These are phyloP conservation scores for Sympetrum striolatum DNA, from an alignment of 2,888 invertebrate genomes.

Conservation along the genomic window DNA sequence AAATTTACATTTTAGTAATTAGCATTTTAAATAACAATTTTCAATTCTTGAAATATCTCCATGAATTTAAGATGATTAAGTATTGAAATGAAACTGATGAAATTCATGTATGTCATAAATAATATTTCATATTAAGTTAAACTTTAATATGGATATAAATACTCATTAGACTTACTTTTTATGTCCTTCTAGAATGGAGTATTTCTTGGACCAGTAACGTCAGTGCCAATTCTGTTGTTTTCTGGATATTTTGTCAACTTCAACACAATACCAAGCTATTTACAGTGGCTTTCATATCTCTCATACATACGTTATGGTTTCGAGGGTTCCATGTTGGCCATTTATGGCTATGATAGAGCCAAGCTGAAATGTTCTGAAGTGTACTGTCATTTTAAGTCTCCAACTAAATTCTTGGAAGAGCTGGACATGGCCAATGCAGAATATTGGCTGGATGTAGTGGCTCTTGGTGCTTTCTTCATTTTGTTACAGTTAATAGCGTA, in stretches of 20 bases:
- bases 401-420: constrained; percentile 82
- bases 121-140: too few relatives aligned
- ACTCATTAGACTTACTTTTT: not conserved
- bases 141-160: too few relatives aligned
- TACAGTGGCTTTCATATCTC: constrained; percentile 87
- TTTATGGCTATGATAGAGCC: constrained; percentile 86
- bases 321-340: constrained; percentile 89
- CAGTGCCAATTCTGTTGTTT: constrained; percentile 90
- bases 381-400: constrained; percentile 83
- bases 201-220: constrained; percentile 84
- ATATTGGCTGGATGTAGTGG: constrained; percentile 80
- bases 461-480: constrained; percentile 81
- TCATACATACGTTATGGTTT: constrained; percentile 93
- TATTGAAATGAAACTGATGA: too few relatives aligned
- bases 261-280: constrained; percentile 86
- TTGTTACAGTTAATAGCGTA: constrained; percentile 80
- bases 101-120: too few relatives aligned
- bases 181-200: constrained; percentile 64
- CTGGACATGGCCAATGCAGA: constrained; percentile 65
- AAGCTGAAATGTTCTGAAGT: constrained; percentile 81
- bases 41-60: too few relatives aligned
- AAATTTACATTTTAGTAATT: too few relatives aligned
- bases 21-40: too few relatives aligned
- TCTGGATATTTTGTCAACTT: constrained; percentile 95
- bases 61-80: too few relatives aligned